Evolutionary conservation across 2,797 vertebrate species (phyloP).

Genomic region (Sylvia borin): DNA sequence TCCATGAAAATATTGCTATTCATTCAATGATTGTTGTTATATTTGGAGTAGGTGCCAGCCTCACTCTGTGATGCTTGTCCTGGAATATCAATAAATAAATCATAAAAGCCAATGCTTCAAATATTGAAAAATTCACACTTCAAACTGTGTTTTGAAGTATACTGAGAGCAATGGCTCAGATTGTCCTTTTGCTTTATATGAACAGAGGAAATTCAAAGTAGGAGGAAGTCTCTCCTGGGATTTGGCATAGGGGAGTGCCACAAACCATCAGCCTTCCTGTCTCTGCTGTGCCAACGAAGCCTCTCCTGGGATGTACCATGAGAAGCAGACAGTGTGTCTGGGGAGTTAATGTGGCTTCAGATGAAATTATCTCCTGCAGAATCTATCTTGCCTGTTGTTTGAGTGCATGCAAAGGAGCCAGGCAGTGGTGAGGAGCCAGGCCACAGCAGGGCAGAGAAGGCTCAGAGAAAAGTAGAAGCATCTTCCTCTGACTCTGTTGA

Average conservation of each 20-base stretch:
- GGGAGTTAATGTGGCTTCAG: constrained; percentile 44
- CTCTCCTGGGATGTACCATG: constrained; percentile 32
- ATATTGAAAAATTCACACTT: constrained; percentile 67
- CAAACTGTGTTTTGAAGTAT: constrained; percentile 65
- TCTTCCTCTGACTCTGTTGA: not conserved
- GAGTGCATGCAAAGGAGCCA: not conserved
- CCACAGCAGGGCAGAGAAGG: not conserved
- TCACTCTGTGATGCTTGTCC: constrained; percentile 29
- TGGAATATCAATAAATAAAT: constrained; percentile 71
- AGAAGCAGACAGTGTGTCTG: constrained; percentile 44
- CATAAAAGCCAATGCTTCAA: constrained; percentile 69
- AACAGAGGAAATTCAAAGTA: constrained; percentile 65
- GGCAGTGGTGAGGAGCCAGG: not conserved
- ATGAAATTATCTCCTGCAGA: constrained; percentile 43
- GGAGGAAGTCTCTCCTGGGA: constrained; percentile 23
- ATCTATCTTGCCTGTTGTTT: not conserved
- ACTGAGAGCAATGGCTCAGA: constrained; percentile 53
- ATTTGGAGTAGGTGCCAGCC: constrained; percentile 31
- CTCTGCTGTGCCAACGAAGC: constrained; percentile 30
- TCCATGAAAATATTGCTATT: constrained; percentile 1
- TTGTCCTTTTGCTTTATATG: constrained; percentile 56
- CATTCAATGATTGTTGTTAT: not conserved
- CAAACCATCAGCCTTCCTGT: constrained; percentile 52
- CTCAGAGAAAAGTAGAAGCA: not conserved
- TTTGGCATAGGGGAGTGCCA: constrained; percentile 53